Base-by-base conservation (phyloP, 2,888 invertebrate genomes). In the Arrhopalites spinosus region DNA sequence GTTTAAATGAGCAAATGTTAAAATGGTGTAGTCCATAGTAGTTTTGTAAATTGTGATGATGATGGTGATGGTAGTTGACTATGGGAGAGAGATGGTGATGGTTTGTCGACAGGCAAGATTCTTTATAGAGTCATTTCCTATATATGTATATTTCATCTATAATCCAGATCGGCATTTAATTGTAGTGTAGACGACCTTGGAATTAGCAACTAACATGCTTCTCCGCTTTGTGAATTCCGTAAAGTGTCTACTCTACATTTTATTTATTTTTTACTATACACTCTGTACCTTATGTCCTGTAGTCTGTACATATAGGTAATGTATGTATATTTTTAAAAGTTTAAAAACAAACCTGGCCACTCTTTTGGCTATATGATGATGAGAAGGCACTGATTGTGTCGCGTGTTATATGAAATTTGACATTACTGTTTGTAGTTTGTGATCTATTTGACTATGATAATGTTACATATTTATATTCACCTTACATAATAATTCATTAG, bases 101-200 rank as follows among this genome's bases (percentile, higher is more conserved):
- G 64, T n/a, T 43, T 64, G 64, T 64, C 64, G 64, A 30, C 17
- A 64, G 11, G 43, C 3, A 66, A 76, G 59, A 59, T 45, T 29
- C 72, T 74, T 45, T 74, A 77, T 77, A 74, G 70, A 77, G 77
- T 77, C 77, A 74, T 77, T 77, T 77, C 74, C 74, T 77, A 77
- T n/a, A n/a, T n/a, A n/a, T n/a, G n/a, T n/a, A n/a, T n/a, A n/a
- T 77, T 77, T 77, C 43, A 77, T 74, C 74, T 77, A 74, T 77
- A 74, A 74, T 77, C 74, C 67, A 77, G 74, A 77, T 74, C 70
- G 53, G 56, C 66, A 67, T 30, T 77, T 77, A 74, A 77, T 77
- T 77, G 77, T 74, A 77, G 74, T 74, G 74, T 77, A 74, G 77
- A 56, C 74, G 77, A 64, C 77, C 77, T 77, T 77, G 74, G 68